Conservation (phyloP, 2,113 vertebrate species). For the Lagopus muta region DNA sequence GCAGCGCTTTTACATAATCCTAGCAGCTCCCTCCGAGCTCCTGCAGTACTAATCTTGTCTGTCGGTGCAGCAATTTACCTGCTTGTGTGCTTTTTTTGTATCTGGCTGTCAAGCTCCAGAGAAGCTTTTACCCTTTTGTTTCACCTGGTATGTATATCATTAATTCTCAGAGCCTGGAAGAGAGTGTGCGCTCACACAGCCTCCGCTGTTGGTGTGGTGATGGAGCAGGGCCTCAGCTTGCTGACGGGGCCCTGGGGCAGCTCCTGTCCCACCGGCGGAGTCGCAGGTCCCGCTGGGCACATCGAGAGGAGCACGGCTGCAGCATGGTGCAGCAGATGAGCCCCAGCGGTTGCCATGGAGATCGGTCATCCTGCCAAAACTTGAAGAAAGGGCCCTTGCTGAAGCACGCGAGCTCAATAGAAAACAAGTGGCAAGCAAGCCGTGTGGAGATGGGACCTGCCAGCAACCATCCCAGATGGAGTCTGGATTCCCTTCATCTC, state of each 20-base stretch:
- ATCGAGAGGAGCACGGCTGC: constrained; percentile 29
- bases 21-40: not conserved
- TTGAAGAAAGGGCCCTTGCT: constrained; percentile 69
- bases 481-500: constrained; percentile 53
- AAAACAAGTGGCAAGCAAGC: not conserved
- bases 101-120: constrained; percentile 30
- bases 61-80: constrained; percentile 18
- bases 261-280: constrained; percentile 63
- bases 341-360: constrained; percentile 87
- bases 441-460: not conserved
- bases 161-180: not conserved
- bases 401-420: constrained; percentile 20
- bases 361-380: constrained; percentile 78
- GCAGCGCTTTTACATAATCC: not conserved
- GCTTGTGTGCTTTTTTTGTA: not conserved
- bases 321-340: constrained; percentile 83
- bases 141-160: not conserved
- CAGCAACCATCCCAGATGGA: constrained; percentile 66
- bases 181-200: not conserved
- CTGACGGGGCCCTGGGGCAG: constrained; percentile 58
- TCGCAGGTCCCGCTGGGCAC: constrained; percentile 19
- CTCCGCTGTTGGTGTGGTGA: not conserved
- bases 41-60: not conserved
- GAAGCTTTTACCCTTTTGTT: not conserved
- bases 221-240: constrained; percentile 46